These are phyloP conservation scores for Uloborus diversus DNA, from an alignment of 1,140 invertebrate species.

Conservation along the genomic window DNA sequence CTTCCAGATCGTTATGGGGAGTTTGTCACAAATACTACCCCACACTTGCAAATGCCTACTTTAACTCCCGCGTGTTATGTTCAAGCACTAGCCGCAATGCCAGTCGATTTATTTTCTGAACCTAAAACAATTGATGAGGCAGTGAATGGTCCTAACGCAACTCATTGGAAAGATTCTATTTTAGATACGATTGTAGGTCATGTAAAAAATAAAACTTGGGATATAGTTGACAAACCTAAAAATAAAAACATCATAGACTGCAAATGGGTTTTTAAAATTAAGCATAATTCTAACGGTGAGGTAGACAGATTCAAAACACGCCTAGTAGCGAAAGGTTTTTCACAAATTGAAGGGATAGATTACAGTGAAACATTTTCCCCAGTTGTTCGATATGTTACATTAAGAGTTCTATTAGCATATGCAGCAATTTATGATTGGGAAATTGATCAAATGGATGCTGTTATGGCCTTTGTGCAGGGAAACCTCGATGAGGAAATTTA, in stretches of 20 bases:
- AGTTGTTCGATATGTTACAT: slow-evolving; percentile 60
- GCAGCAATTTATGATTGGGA: slow-evolving; percentile 59
- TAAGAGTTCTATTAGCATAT: slow-evolving; percentile 61
- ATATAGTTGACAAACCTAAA: slow-evolving; percentile 60
- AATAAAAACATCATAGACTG: slow-evolving; percentile 60
- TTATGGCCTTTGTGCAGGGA: slow-evolving; percentile 64
- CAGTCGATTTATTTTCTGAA: slow-evolving; percentile 22
- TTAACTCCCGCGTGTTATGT: slow-evolving; percentile 1
- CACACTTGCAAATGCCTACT: slow-evolving; percentile 28
- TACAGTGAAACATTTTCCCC: slow-evolving; percentile 65
- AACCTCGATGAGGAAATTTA: slow-evolving; percentile 65
- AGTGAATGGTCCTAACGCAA: slow-evolving; percentile 58
- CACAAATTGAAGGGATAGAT: slow-evolving; percentile 63
- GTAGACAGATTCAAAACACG: slow-evolving; percentile 63
- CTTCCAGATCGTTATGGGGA: neutral
- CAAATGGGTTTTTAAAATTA: slow-evolving; percentile 64
- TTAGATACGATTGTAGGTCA: slow-evolving; percentile 62
- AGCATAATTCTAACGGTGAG: slow-evolving; percentile 60
- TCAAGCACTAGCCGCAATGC: slow-evolving; percentile 1
- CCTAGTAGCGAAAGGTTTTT: slow-evolving; percentile 64
- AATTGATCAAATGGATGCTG: slow-evolving; percentile 62
- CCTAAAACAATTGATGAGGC: slow-evolving; percentile 61
- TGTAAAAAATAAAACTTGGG: slow-evolving; percentile 65
- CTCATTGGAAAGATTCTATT: slow-evolving; percentile 64
- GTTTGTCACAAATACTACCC: neutral